Base-by-base conservation (phyloP, 30 jellyfish, hydroid and myxozoan genomes). In the Turritopsis rubra region DNA sequence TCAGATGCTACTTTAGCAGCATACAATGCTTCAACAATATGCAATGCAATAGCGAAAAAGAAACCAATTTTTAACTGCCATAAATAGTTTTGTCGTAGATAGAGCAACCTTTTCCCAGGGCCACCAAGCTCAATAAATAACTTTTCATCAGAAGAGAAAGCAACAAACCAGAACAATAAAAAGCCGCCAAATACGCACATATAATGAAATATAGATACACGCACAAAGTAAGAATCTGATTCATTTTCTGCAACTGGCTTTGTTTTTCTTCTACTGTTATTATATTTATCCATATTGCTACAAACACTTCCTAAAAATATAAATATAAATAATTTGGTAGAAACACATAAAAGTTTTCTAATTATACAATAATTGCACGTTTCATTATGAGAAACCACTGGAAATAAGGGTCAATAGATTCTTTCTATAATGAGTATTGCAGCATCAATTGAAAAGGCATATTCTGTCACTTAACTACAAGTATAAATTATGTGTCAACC, bases 41-140 rank as follows among this genome's bases (percentile, higher is more conserved):
- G 89, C 29, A 87, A 20, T 3, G 82, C 23, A 28, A 81, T 25
- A 5, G 89, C 87, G 54, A 54, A 23, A 52, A 81, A 72, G 26
- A 81, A 65, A 19, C 90, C 90, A n/a, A 83, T 20, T 79, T 87
- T 53, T 53, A 89, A 30, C 21, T 74, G 80, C 19, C 25, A 19
- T 79, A 89, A 17, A 54, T 83, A 85, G 54, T 89, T 84, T 23
- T 81, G 80, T 1, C 90, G 83, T n/a, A 89, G 84, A 53, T 29
- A 89, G 28, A 52, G 29, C n/a, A 89, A 84, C 29, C 96, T 65
- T 73, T 18, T 25, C 29, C 96, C 96, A 16, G 90, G 90, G 0
- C 96, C 95, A 75, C 96, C 95, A 79, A 89, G 83, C 29, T 85
- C 75, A 52, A 41, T 16, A 23, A 65, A 84, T 1, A 85, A 81